Evolutionary conservation across 2,113 vertebrate genomes (phyloP).

Genomic region (Calyptomena viridis): DNA sequence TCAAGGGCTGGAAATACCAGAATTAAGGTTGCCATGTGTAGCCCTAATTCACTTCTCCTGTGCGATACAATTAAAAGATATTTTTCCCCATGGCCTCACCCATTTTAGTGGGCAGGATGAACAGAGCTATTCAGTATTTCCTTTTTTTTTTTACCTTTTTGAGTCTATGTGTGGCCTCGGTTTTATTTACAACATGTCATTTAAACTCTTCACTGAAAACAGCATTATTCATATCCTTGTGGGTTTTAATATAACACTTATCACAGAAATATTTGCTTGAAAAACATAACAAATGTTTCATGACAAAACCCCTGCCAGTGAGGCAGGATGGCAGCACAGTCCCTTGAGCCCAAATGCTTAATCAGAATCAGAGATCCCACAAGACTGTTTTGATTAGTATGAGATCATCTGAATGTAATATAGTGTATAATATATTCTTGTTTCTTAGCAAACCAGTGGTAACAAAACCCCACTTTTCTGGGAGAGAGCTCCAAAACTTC

Average conservation of each 20-base stretch:
- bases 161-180: constrained; percentile 45
- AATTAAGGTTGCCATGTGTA: not conserved
- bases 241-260: constrained; percentile 51
- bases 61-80: constrained; percentile 4
- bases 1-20: not conserved
- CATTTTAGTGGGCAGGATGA: constrained; percentile 3
- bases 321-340: constrained; percentile 4
- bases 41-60: not conserved
- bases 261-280: constrained; percentile 57
- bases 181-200: constrained; percentile 47
- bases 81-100: constrained; percentile 7
- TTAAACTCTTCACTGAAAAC: constrained; percentile 47
- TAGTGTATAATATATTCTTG: not conserved
- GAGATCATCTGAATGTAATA: constrained; percentile 47
- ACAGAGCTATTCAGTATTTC: constrained; percentile 33
- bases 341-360: constrained; percentile 10
- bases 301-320: constrained; percentile 46
- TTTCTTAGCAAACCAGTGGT: not conserved
- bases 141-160: not conserved
- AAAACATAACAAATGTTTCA: constrained; percentile 45
- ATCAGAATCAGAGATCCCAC: constrained; percentile 48
- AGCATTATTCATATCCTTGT: constrained; percentile 59
- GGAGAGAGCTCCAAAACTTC: not conserved
- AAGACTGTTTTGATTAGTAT: constrained; percentile 40
- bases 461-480: constrained; percentile 25